These are phyloP conservation scores for Poeciliopsis gracilis DNA, from an alignment of 2,797 vertebrate genomes.

Conservation along the genomic window DNA sequence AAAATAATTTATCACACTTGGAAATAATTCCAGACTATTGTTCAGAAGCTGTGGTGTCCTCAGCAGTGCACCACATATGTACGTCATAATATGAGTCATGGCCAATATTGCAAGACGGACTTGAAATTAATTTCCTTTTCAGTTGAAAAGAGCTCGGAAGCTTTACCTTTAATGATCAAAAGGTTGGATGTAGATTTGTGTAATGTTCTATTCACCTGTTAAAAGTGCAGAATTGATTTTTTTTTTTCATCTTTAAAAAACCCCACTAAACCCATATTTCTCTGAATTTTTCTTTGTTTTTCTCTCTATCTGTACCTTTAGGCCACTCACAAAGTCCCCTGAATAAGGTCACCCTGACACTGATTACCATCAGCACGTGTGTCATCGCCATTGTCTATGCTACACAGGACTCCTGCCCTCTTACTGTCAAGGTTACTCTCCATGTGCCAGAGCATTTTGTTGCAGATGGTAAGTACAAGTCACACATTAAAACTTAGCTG, in stretches of 20 bases:
- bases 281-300: conserved; percentile 13
- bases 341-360: conserved; percentile 93
- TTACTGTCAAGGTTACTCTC: conserved; percentile 96
- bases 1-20: conserved; percentile 59
- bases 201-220: conserved; percentile 2
- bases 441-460: conserved; percentile 99
- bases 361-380: conserved; percentile 96
- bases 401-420: conserved; percentile 92
- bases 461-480: conserved; percentile 90
- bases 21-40: conserved; percentile 36
- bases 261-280: background rate
- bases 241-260: conserved; percentile 18
- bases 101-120: conserved; percentile 55
- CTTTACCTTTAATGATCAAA: background rate
- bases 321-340: conserved; percentile 93
- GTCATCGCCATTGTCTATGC: conserved; percentile 94
- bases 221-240: background rate
- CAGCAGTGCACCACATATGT: conserved; percentile 51
- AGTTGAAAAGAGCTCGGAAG: conserved; percentile 2
- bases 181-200: background rate
- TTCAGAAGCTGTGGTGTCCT: conserved; percentile 30
- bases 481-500: conserved; percentile 27
- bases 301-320: conserved; percentile 65
- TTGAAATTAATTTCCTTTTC: conserved; percentile 33
- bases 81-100: conserved; percentile 35